Conservation (phyloP, 2,888 invertebrate genomes). For the Dynastes hyllus region DNA sequence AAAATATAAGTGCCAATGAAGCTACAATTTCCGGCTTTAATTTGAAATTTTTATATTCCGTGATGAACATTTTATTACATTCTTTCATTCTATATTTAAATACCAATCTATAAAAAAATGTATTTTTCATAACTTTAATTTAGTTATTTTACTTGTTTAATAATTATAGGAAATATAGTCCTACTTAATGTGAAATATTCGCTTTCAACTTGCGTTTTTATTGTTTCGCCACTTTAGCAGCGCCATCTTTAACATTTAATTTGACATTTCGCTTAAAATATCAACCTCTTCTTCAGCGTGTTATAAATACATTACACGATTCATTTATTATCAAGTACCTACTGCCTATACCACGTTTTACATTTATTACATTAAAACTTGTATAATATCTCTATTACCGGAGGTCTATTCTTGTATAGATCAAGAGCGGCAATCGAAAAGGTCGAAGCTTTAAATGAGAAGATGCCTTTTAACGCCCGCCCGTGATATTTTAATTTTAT, state of each 20-base stretch:
- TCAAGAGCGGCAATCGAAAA: slow-evolving; percentile 7
- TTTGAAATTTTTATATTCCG: too few species aligned
- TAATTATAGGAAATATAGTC: too few species aligned
- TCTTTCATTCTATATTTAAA: too few species aligned
- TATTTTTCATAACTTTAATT: too few species aligned
- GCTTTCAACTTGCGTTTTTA: not conserved
- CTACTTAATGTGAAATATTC: too few species aligned
- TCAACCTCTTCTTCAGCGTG: slow-evolving; percentile 49
- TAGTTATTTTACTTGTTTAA: too few species aligned
- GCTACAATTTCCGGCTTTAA: too few species aligned
- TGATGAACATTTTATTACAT: too few species aligned
- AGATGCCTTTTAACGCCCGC: not conserved
- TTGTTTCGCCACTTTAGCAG: not conserved
- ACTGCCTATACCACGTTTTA: slow-evolving; percentile 23
- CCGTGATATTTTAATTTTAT: slow-evolving; percentile 26
- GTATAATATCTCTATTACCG: slow-evolving; percentile 25
- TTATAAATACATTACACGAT: slow-evolving; percentile 53
- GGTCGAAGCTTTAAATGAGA: slow-evolving; percentile 27
- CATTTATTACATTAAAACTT: slow-evolving; percentile 39
- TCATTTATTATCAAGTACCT: slow-evolving; percentile 51
- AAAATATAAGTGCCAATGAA: too few species aligned
- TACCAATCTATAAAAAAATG: too few species aligned
- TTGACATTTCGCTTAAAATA: slow-evolving; percentile 53
- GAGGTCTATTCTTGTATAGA: not conserved
- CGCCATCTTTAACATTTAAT: slow-evolving; percentile 51